phyloP scores from a whole-genome alignment of 2,113 vertebrate genomes.

The Salvelinus sp. region DNA sequence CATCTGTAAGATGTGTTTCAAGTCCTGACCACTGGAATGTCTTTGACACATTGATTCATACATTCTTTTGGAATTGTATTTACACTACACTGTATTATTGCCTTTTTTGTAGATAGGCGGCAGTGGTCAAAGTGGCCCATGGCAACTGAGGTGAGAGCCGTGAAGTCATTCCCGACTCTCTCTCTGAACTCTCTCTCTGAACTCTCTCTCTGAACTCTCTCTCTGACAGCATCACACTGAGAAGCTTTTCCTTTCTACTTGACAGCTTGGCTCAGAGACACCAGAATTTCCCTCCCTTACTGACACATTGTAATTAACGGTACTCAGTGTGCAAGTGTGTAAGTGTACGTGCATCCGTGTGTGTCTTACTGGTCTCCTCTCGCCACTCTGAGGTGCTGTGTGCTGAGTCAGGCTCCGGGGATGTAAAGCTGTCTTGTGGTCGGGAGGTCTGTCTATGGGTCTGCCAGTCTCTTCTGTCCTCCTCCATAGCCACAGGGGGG shows the following conservation, averaged over 20 bases:
- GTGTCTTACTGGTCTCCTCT: slow-evolving; percentile 50
- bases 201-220: not conserved
- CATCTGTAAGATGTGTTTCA: no score
- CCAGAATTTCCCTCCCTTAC: slow-evolving; percentile 13
- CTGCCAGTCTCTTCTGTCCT: not conserved
- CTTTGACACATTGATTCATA: no score
- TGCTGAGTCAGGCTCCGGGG: slow-evolving; percentile 27
- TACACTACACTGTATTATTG: no score
- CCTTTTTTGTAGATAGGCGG: no score
- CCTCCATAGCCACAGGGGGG: not conserved
- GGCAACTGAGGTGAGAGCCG: no score
- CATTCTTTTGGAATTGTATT: no score
- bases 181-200: not conserved
- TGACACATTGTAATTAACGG: slow-evolving; percentile 22
- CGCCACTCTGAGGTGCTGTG: slow-evolving; percentile 22
- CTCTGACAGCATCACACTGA: not conserved
- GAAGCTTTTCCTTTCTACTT: not conserved
- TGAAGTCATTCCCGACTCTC: no score
- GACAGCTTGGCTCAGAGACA: slow-evolving; percentile 28
- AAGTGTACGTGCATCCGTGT: not conserved
- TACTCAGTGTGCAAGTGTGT: not conserved
- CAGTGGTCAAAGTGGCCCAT: no score
- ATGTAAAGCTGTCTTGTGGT: slow-evolving; percentile 16
- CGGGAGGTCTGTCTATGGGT: not conserved
- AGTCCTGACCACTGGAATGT: no score